phyloP scores from a whole-genome alignment of 1,140 invertebrate species.

The Hycleus phaleratus region DNA sequence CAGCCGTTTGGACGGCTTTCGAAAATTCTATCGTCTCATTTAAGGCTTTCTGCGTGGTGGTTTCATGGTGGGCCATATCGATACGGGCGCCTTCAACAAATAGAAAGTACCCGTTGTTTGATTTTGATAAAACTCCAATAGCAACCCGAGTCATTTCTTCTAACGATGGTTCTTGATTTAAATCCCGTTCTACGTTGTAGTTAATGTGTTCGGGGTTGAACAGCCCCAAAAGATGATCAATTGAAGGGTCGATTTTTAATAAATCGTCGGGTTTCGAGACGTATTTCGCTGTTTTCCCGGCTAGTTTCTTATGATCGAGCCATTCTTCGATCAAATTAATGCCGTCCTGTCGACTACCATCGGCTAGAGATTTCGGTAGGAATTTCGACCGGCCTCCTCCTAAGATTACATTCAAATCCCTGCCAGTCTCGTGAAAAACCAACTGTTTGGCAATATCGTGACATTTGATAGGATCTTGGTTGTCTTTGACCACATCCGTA shows the following conservation, averaged over 20 bases:
- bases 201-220: constrained; percentile 46
- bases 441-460: constrained; percentile 71
- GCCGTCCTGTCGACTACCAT: constrained; percentile 39
- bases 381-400: constrained; percentile 66
- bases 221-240: constrained; percentile 53
- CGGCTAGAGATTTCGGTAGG: constrained; percentile 49
- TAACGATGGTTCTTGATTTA: constrained; percentile 51
- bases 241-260: constrained; percentile 25
- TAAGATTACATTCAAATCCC: constrained; percentile 58
- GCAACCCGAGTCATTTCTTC: constrained; percentile 75
- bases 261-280: constrained; percentile 53
- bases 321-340: constrained; percentile 44
- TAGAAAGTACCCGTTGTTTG: constrained; percentile 60
- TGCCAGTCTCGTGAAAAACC: constrained; percentile 57
- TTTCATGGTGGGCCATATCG: constrained; percentile 62
- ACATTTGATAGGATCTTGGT: constrained; percentile 45
- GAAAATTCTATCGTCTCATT: constrained; percentile 59
- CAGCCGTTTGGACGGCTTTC: constrained; percentile 53
- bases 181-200: constrained; percentile 48
- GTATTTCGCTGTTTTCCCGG: constrained; percentile 44
- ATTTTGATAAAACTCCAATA: constrained; percentile 61
- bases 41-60: constrained; percentile 52
- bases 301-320: constrained; percentile 29
- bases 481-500: constrained; percentile 45
- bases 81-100: constrained; percentile 66